These are phyloP conservation scores for Drosophila paramelanica DNA, from an alignment of 2,888 invertebrate genomes.

Conservation along the genomic window DNA sequence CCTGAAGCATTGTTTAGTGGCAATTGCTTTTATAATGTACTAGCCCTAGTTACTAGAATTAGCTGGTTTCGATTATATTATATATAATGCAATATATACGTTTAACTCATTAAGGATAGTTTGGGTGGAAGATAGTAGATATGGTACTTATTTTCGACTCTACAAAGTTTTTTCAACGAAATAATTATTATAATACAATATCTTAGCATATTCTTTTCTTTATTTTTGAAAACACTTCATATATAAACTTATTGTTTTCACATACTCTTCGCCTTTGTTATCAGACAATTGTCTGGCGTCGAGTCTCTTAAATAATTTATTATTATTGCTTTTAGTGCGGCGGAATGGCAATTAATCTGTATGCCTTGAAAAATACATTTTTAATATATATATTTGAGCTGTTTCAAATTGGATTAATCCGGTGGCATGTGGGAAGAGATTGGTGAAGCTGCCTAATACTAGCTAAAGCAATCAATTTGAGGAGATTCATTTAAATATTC, in stretches of 20 bases:
- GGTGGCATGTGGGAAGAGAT: slow-evolving; percentile 57
- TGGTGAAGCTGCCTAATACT: slow-evolving; percentile 36
- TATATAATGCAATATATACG: too few relatives aligned
- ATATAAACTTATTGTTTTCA: too few relatives aligned
- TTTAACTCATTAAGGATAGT: too few relatives aligned
- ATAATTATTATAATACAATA: too few relatives aligned
- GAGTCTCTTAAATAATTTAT: slow-evolving; percentile 12
- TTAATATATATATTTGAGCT: slow-evolving; percentile 23
- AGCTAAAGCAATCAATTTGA: background rate
- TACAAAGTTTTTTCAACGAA: too few relatives aligned
- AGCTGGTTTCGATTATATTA: too few relatives aligned
- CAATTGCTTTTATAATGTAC: too few relatives aligned
- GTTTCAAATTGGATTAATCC: slow-evolving; percentile 63
- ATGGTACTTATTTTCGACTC: too few relatives aligned
- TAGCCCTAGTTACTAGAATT: too few relatives aligned
- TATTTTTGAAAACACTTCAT: too few relatives aligned
- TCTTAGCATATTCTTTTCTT: too few relatives aligned
- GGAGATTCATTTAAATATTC: background rate
- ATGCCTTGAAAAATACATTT: slow-evolving; percentile 12
- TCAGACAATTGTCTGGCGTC: slow-evolving; percentile 28
- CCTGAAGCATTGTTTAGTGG: background rate
- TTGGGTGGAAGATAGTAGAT: too few relatives aligned
- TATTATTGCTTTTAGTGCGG: slow-evolving; percentile 2
- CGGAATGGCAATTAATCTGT: slow-evolving; percentile 42
- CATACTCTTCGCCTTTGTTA: slow-evolving; percentile 31